Evolutionary conservation across 2,888 invertebrate genomes (phyloP).

Genomic region (Graphium colonna): DNA sequence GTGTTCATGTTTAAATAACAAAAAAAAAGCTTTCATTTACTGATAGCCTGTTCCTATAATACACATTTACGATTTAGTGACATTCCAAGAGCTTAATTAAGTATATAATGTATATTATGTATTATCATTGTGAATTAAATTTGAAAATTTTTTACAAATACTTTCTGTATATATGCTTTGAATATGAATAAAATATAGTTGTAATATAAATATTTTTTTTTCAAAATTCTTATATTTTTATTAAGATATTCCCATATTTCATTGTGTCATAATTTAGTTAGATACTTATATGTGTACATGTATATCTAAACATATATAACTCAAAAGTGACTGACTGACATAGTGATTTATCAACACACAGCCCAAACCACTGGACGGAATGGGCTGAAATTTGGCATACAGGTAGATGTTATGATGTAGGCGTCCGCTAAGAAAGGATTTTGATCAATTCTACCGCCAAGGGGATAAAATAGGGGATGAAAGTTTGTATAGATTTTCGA

Average conservation of each 20-base stretch:
- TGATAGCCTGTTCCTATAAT: constrained; percentile 10
- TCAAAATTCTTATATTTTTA: neutral
- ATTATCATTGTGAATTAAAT: constrained; percentile 23
- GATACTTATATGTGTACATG: too few relatives aligned
- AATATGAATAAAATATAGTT: constrained; percentile 23
- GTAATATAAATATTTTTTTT: constrained; percentile 9
- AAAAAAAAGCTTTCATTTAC: constrained; percentile 10
- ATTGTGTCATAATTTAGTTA: too few relatives aligned
- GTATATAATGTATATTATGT: constrained; percentile 30
- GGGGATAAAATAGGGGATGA: too few relatives aligned
- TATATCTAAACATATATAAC: too few relatives aligned
- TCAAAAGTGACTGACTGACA: too few relatives aligned
- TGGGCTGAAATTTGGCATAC: too few relatives aligned
- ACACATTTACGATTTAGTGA: constrained; percentile 27
- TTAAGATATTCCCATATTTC: neutral
- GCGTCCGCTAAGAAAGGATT: too few relatives aligned
- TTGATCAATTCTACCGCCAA: too few relatives aligned
- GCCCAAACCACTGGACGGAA: too few relatives aligned
- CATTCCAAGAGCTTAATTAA: constrained; percentile 44
- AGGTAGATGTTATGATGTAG: too few relatives aligned
- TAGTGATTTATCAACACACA: too few relatives aligned
- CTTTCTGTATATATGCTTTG: constrained; percentile 30
- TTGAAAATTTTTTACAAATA: constrained; percentile 16
- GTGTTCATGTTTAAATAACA: constrained; percentile 6
- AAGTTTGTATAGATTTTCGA: too few relatives aligned